phyloP scores from a whole-genome alignment of 2,888 invertebrate genomes.

The Athalia rosae region DNA sequence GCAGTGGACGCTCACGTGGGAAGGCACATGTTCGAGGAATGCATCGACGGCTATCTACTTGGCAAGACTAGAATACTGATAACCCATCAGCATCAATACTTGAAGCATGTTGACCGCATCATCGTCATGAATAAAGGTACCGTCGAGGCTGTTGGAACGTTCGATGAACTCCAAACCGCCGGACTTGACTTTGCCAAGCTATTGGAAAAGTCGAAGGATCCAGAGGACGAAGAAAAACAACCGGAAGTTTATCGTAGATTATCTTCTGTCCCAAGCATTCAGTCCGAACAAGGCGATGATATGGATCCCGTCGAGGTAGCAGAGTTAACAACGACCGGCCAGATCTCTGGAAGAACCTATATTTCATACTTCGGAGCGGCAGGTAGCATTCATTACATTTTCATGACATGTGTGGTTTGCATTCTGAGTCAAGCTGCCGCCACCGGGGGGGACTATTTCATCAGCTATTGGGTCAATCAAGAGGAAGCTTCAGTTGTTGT shows the following conservation, averaged over 20 bases:
- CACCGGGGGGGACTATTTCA: conserved; percentile 86
- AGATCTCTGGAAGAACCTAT: no score
- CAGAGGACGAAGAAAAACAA: conserved; percentile 67
- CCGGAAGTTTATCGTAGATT: conserved; percentile 41
- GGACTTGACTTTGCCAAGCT: conserved; percentile 87
- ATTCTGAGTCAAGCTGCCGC: conserved; percentile 81
- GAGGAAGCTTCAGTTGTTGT: conserved; percentile 61
- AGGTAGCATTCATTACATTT: conserved; percentile 79
- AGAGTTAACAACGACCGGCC: no score
- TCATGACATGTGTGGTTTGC: conserved; percentile 79
- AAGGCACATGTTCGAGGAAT: conserved; percentile 90
- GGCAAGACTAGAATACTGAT: conserved; percentile 76
- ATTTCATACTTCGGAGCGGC: conserved; percentile 80
- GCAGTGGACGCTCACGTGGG: conserved; percentile 95
- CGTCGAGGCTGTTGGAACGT: conserved; percentile 74
- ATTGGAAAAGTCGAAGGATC: conserved; percentile 70
- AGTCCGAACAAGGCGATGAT: conserved; percentile 50
- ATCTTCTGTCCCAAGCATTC: conserved; percentile 66
- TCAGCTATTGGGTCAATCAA: conserved; percentile 80
- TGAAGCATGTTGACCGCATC: conserved; percentile 69
- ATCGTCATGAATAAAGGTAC: conserved; percentile 68
- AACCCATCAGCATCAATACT: conserved; percentile 79
- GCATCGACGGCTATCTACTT: conserved; percentile 78
- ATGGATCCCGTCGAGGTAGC: no score
- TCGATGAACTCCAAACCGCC: conserved; percentile 82